Percentiles rank a stretch among this genome's conserved stretches.
These are phyloP conservation scores for Zaprionus vittiger DNA, from an alignment of 1,140 invertebrate species.

Conservation along the genomic window DNA sequence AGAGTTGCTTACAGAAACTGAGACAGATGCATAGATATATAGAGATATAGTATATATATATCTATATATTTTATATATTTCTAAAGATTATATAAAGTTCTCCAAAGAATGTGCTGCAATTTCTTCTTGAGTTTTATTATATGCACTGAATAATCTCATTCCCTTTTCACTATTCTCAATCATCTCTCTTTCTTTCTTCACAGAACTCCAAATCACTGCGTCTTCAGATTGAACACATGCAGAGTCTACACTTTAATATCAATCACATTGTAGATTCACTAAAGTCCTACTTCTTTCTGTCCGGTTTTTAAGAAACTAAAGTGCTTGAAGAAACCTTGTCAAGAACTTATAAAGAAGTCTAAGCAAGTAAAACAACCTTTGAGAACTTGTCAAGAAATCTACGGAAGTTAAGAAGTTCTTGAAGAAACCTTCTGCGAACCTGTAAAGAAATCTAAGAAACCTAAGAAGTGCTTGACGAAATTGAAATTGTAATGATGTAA, in stretches of 20 bases:
- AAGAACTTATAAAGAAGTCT: background rate
- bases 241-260: conserved; percentile 70
- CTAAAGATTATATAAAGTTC: no score
- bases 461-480: background rate
- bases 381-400: background rate
- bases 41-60: no score
- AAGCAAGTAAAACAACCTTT: background rate
- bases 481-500: background rate
- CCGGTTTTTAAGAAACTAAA: conserved; percentile 41
- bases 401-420: background rate
- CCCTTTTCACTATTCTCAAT: no score
- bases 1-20: no score
- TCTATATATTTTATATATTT: no score
- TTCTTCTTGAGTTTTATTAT: no score
- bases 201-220: conserved; percentile 70
- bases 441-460: background rate
- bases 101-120: no score
- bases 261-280: conserved; percentile 72
- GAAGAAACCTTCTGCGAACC: background rate
- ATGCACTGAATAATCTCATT: no score
- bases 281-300: conserved; percentile 72
- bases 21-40: no score
- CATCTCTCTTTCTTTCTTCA: conserved; percentile 7
- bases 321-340: no score
- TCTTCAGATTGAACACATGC: conserved; percentile 62